Conservation (phyloP, 2,888 invertebrate genomes). For the Buathra laborator region DNA sequence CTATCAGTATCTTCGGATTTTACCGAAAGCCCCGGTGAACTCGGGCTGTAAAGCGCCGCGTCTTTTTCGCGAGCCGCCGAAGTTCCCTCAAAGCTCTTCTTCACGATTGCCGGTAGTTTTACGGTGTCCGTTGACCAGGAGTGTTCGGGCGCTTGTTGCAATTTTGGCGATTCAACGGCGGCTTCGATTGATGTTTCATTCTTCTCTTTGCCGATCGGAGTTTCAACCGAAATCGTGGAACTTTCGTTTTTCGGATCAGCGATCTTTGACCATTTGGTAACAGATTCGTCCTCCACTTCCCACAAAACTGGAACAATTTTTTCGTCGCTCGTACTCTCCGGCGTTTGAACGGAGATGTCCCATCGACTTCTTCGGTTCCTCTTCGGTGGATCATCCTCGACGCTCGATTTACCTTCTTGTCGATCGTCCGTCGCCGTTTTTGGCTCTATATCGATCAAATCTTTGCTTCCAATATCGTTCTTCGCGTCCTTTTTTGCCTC, state of each 20-base stretch:
- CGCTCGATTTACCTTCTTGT: slow-evolving; percentile 20
- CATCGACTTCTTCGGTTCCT: slow-evolving; percentile 79
- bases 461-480: background rate
- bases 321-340: slow-evolving; percentile 74
- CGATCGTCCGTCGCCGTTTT: background rate
- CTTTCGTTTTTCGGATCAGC: slow-evolving; percentile 31
- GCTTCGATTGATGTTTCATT: slow-evolving; percentile 31
- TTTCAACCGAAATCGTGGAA: background rate
- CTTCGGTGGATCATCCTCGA: slow-evolving; percentile 47
- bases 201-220: slow-evolving; percentile 22
- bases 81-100: slow-evolving; percentile 65
- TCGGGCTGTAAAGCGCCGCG: slow-evolving; percentile 78
- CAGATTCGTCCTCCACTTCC: slow-evolving; percentile 75
- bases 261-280: slow-evolving; percentile 30
- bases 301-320: slow-evolving; percentile 77
- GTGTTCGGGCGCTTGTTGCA: slow-evolving; percentile 49
- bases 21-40: slow-evolving; percentile 80
- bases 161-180: slow-evolving; percentile 44
- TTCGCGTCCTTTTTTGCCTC: background rate
- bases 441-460: slow-evolving; percentile 24
- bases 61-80: slow-evolving; percentile 67
- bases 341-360: slow-evolving; percentile 78
- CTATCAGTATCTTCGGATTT: slow-evolving; percentile 76
- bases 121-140: slow-evolving; percentile 33
- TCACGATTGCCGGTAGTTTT: slow-evolving; percentile 59